Conservation (phyloP, 2,888 invertebrate genomes). For the Steromphala cineraria region DNA sequence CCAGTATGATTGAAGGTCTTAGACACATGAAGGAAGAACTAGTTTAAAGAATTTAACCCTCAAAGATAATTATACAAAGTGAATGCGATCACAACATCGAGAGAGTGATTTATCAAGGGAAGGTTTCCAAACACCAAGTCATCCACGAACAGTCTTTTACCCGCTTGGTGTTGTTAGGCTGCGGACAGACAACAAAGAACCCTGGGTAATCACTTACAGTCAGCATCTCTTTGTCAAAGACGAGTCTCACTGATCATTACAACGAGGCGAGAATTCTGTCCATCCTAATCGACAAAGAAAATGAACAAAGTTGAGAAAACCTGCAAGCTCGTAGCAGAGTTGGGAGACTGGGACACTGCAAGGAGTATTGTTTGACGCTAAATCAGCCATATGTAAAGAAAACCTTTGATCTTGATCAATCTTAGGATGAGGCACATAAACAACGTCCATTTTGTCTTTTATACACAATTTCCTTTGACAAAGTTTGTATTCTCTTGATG, state of each 20-base stretch:
- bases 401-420: not conserved
- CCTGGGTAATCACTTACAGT: not conserved
- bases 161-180: not conserved
- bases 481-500: too few relatives aligned
- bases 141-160: not conserved
- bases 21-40: not conserved
- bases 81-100: not conserved
- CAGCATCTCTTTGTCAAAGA: constrained; percentile 16
- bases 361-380: not conserved
- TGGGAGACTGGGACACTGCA: not conserved
- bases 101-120: constrained; percentile 3
- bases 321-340: not conserved
- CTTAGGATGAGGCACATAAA: not conserved
- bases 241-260: constrained; percentile 6
- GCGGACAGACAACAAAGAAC: constrained; percentile 6
- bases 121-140: not conserved
- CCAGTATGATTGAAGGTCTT: not conserved
- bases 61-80: not conserved
- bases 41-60: not conserved
- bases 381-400: not conserved
- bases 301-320: not conserved
- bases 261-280: not conserved
- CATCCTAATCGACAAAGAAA: constrained; percentile 19
- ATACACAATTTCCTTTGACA: not conserved
- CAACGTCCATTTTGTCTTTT: not conserved